phyloP scores from a whole-genome alignment of 2,113 vertebrate species.

The Elephas maximus region DNA sequence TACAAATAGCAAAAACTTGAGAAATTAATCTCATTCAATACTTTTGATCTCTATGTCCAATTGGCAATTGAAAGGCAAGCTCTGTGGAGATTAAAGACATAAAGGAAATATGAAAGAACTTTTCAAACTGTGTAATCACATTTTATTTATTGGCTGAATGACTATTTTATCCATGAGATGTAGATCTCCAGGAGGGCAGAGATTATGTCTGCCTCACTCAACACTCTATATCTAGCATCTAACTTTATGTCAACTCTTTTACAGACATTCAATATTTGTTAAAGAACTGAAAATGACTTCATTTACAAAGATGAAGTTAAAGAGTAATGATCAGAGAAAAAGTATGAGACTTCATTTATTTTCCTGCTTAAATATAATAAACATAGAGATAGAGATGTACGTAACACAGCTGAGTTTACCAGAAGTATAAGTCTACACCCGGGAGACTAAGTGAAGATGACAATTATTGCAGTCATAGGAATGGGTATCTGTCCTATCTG shows the following conservation, averaged over 20 bases:
- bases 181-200: not conserved
- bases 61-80: not conserved
- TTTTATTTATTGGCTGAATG: not conserved
- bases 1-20: not conserved
- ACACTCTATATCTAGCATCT: not conserved
- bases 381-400: too few species aligned
- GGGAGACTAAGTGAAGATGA: not conserved
- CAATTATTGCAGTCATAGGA: not conserved
- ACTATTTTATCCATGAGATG: not conserved
- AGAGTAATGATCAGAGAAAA: not conserved
- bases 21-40: not conserved
- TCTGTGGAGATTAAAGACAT: not conserved
- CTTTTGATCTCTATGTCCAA: not conserved
- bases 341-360: not conserved
- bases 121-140: not conserved
- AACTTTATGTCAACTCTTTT: not conserved
- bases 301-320: not conserved
- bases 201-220: not conserved
- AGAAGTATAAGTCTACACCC: not conserved
- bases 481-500: accelerated
- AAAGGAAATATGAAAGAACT: not conserved
- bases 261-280: not conserved
- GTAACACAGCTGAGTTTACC: not conserved
- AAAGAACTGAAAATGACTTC: not conserved
- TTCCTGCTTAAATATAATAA: not conserved